Percentiles rank a stretch among this genome's conserved stretches.
phyloP scores from a whole-genome alignment of 2,113 vertebrate genomes.

The rabbit (Oryctolagus cuniculus) region mOryCun1.1 NC_091434.1:168254501-168255000 shows the following conservation, averaged over 20 bases:
- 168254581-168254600: neutral
- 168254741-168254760: neutral
- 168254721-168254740: neutral
- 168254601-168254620: slow-evolving; percentile 45
- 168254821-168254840: neutral
- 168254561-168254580: neutral
- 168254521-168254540: neutral
- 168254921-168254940: neutral
- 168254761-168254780: neutral
- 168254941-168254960: accelerated
- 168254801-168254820: neutral
- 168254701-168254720: accelerated
- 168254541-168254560: neutral
- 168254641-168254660: slow-evolving; percentile 6
- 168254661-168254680: neutral
- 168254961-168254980: neutral
- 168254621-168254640: neutral
- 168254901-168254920: neutral
- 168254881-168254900: neutral
- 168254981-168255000: neutral
- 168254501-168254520: accelerated
- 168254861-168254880: too few species aligned
- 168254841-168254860: neutral
- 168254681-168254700: neutral
- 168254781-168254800: neutral